phyloP scores from a whole-genome alignment of 2,888 invertebrate genomes.

The Pasiphila rectangulata region DNA sequence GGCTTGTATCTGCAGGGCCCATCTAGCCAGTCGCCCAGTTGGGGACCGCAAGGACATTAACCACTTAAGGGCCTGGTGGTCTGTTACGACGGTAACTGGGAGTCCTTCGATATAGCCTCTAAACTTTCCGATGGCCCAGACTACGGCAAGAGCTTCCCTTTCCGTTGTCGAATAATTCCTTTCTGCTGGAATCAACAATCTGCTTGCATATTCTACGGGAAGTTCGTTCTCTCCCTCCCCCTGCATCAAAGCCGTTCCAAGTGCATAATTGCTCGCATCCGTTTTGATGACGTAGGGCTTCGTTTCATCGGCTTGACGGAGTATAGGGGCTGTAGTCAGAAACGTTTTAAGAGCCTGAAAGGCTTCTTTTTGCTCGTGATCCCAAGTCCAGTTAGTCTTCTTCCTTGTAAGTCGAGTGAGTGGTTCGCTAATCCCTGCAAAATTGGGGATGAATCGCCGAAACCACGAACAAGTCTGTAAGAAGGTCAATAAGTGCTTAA shows the following conservation, averaged over 20 bases:
- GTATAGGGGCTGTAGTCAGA: too few relatives aligned
- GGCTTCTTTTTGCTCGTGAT: conserved; percentile 1
- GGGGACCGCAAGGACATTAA: conserved; percentile 48
- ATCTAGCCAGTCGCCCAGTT: conserved; percentile 54
- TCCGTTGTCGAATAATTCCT: conserved; percentile 21
- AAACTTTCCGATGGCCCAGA: conserved; percentile 26
- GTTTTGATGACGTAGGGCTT: too few relatives aligned
- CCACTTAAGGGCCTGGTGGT: conserved; percentile 59
- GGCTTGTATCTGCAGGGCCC: conserved; percentile 52
- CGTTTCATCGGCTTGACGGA: too few relatives aligned
- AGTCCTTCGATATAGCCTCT: conserved; percentile 42
- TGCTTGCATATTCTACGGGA: conserved; percentile 31
- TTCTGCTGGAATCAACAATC: conserved; percentile 16
- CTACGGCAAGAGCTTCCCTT: conserved; percentile 18
- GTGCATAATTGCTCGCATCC: too few relatives aligned
- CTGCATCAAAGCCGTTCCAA: too few relatives aligned
- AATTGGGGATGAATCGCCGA: conserved; percentile 12
- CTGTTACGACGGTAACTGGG: conserved; percentile 49
- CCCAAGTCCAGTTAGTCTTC: conserved; percentile 9
- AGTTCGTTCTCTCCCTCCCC: too few relatives aligned
- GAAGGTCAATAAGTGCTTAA: conserved; percentile 11
- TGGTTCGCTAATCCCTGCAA: conserved; percentile 10
- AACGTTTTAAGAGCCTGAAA: too few relatives aligned
- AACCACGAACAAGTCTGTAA: conserved; percentile 15
- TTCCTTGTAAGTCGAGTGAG: conserved; percentile 12